Conservation (phyloP, 1,140 invertebrate genomes). For the Trissolcus basalis region DNA sequence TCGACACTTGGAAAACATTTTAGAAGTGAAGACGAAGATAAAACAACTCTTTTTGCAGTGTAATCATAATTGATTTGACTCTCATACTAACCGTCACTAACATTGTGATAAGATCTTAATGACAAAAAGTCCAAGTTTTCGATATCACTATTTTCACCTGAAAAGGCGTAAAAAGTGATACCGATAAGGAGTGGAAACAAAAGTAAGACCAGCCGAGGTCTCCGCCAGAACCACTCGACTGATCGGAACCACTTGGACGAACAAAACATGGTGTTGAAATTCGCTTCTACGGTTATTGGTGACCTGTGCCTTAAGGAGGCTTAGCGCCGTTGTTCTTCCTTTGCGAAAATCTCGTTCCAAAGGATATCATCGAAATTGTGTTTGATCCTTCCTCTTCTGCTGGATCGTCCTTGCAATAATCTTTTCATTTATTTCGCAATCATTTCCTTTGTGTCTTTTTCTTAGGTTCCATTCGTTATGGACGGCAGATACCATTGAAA, state of each 20-base stretch:
- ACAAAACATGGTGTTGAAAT: conserved; percentile 46
- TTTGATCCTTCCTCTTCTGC: conserved; percentile 10
- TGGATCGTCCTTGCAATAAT: background rate
- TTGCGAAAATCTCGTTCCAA: conserved; percentile 14
- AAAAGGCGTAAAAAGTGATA: conserved; percentile 66
- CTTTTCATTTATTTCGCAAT: conserved; percentile 4
- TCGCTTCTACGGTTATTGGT: background rate
- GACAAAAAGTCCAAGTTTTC: conserved; percentile 60
- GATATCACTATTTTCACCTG: conserved; percentile 44
- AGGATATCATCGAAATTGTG: conserved; percentile 33
- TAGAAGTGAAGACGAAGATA: too few species aligned
- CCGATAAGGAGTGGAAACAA: conserved; percentile 64
- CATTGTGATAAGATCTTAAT: conserved; percentile 46
- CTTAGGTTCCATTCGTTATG: background rate
- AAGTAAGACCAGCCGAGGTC: conserved; percentile 61
- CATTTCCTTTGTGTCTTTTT: conserved; percentile 5
- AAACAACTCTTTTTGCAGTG: too few species aligned
- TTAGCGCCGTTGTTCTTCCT: conserved; percentile 22
- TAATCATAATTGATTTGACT: background rate
- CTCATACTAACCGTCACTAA: conserved; percentile 35
- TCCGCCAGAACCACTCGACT: conserved; percentile 62
- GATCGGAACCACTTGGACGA: conserved; percentile 53
- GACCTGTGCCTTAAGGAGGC: conserved; percentile 35
- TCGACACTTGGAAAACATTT: too few species aligned
- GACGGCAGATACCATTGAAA: too few species aligned